A percentile compares a stretch with the other conserved stretches of the same genome.
phyloP scores from a whole-genome alignment of 2,113 vertebrate genomes.

The Peromyscus californicus region DNA sequence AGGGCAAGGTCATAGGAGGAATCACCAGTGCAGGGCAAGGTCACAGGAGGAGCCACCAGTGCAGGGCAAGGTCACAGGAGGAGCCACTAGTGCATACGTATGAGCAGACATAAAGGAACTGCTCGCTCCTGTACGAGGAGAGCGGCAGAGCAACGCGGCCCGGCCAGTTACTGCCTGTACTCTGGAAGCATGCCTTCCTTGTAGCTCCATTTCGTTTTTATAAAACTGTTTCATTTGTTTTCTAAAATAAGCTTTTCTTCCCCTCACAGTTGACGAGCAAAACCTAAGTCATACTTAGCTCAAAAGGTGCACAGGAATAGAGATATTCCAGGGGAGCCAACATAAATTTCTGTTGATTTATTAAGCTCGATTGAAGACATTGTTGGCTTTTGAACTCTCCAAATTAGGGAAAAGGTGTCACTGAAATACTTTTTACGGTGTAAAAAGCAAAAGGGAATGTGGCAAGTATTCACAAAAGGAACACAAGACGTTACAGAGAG shows the following conservation, averaged over 20 bases:
- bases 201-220: background rate
- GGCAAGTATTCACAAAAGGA: constrained; percentile 40
- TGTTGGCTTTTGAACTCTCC: background rate
- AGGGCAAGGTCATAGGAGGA: too few relatives aligned
- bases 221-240: constrained; percentile 16
- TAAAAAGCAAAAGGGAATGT: background rate
- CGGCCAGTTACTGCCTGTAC: background rate
- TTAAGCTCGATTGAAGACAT: background rate
- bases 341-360: background rate
- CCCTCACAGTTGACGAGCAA: background rate
- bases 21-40: too few relatives aligned
- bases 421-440: background rate
- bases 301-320: background rate
- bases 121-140: background rate
- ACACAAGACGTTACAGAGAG: constrained; percentile 4
- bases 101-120: background rate
- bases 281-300: background rate
- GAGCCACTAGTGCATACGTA: background rate
- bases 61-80: too few relatives aligned
- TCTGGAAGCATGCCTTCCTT: background rate
- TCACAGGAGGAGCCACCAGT: too few relatives aligned
- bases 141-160: background rate
- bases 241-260: constrained; percentile 28
- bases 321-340: background rate
- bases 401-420: background rate